Base-by-base conservation (phyloP, 2,797 vertebrate genomes). In the Manis javanica region DNA sequence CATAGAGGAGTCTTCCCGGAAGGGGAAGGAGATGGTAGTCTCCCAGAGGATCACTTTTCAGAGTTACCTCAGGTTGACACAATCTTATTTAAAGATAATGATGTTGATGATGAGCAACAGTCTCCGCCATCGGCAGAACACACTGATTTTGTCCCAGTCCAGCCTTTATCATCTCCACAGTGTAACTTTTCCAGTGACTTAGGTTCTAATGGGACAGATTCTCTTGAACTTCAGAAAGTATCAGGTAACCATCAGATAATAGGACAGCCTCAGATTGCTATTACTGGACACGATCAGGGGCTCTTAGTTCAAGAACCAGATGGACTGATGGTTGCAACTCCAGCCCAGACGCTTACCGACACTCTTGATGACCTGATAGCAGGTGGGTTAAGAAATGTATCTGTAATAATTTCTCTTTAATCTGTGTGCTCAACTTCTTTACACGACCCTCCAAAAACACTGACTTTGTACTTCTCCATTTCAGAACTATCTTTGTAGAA, bases 341-440 rank as follows among this genome's bases (percentile, higher is more conserved):
- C 99, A 98, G 99, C 99, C 98, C 99, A 99, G 99, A 99, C 99
- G 97, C 99, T 99, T 99, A 99, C 99, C 98, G 99, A 99, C 99
- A 99, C 99, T 98, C 99, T 99, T 98, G 99, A 99, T 98, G 99
- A 99, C 99, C 99, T 99, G 99, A 99, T 99, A 99, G 99, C 99
- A 98, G 99, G 99, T 99, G 98, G 98, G 99, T 99, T 98, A 97
- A 98, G 98, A 98, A 98, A 98, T 98, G 96, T 98, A 97, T 98
- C 96, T 98, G 83, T 98, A 94, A 95, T 97, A 75, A 93, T 96
- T 97, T 98, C 96, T 98, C 98, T 98, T 98, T 98, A 98, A 98
- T 98, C 96, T 98, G 94, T 98, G 98, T 98, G 96, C 97, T 98
- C 97, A 97, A 90, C 98, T 98, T 98, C 97, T 98, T 98, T 98